phyloP scores from a whole-genome alignment of 2,888 invertebrate genomes.

The Pemphredon lugubris region DNA sequence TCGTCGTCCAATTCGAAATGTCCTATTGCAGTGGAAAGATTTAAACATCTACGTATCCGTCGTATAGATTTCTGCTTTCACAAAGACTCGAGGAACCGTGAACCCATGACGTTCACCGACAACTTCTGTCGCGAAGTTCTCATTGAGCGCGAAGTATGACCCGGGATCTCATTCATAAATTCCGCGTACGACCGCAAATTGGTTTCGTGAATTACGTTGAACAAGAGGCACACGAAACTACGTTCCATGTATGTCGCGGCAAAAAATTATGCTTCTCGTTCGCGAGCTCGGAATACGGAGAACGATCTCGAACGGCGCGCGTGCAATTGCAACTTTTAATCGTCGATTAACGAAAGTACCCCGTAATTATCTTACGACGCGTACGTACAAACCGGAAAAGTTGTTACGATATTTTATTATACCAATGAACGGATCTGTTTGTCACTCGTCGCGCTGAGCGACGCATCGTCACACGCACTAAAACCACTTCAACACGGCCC shows the following conservation, averaged over 20 bases:
- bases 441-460: too few relatives aligned
- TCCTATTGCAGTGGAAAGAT: background rate
- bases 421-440: too few relatives aligned
- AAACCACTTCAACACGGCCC: too few relatives aligned
- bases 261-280: background rate
- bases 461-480: too few relatives aligned
- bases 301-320: too few relatives aligned
- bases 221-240: slow-evolving; percentile 20
- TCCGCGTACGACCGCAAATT: slow-evolving; percentile 46
- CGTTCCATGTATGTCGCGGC: slow-evolving; percentile 1
- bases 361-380: too few relatives aligned
- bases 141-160: slow-evolving; percentile 36
- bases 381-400: too few relatives aligned
- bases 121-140: slow-evolving; percentile 25
- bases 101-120: background rate
- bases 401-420: too few relatives aligned
- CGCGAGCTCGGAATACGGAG: background rate
- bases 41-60: background rate
- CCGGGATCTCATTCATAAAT: slow-evolving; percentile 52
- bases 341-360: too few relatives aligned
- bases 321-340: too few relatives aligned
- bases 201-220: slow-evolving; percentile 36
- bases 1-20: too few relatives aligned
- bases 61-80: background rate
- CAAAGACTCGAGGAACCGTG: too few relatives aligned